Conservation (phyloP, 2,797 vertebrate genomes). For the Dromococcyx pavoninus region DNA sequence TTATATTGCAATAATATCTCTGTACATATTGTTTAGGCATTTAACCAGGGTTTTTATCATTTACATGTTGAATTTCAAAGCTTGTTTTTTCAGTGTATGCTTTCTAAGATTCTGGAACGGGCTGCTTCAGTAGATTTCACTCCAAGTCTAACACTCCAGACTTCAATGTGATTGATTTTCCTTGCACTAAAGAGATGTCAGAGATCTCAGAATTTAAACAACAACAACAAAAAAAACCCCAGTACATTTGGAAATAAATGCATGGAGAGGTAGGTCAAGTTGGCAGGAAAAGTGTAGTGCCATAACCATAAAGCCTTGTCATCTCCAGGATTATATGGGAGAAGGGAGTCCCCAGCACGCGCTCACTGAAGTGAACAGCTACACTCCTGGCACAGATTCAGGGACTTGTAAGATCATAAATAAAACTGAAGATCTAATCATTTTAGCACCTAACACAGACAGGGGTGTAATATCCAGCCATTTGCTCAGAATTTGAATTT, state of each 20-base stretch:
- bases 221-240: background rate
- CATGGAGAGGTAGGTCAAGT: background rate
- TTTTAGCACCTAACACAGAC: background rate
- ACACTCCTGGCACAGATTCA: background rate
- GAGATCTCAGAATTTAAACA: background rate
- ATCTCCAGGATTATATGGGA: background rate
- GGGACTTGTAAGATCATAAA: background rate
- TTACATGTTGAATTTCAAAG: background rate
- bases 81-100: background rate
- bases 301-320: background rate
- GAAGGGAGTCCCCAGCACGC: background rate
- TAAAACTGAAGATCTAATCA: background rate
- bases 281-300: background rate
- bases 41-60: background rate
- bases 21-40: background rate
- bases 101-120: background rate
- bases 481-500: background rate
- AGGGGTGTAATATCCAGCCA: background rate
- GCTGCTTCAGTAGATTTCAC: background rate
- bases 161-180: background rate
- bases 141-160: background rate
- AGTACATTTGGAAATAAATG: background rate
- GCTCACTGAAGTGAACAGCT: background rate
- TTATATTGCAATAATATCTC: too few relatives aligned
- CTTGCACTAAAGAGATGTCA: background rate